A percentile compares a stretch with the other conserved stretches of the same genome.
Conservation (phyloP, 2,888 invertebrate genomes). For the Torymus aiolomorphi region DNA sequence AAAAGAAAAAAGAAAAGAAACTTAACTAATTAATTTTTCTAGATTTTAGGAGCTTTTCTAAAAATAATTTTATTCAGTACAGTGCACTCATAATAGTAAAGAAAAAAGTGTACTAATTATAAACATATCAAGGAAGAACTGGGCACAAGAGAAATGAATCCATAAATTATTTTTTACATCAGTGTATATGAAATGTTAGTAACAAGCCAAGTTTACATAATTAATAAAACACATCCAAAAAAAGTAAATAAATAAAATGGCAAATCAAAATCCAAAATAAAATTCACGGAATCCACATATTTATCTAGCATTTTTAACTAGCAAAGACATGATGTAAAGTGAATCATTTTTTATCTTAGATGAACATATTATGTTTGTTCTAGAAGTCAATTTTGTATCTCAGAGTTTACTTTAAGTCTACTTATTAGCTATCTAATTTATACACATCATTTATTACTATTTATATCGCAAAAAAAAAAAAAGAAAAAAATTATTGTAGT, state of each 20-base stretch:
- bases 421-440: no score
- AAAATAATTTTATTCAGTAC: no score
- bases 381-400: slow-evolving; percentile 12
- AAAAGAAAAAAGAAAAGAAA: no score
- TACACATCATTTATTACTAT: no score
- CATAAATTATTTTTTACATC: not conserved
- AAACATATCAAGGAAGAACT: no score
- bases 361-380: slow-evolving; percentile 20
- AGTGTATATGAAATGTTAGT: slow-evolving; percentile 19
- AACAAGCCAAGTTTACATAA: slow-evolving; percentile 20
- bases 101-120: no score
- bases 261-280: not conserved
- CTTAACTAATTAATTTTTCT: not conserved
- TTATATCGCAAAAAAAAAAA: no score
- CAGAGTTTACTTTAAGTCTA: not conserved
- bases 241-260: not conserved
- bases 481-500: no score
- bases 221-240: not conserved
- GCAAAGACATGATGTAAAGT: not conserved
- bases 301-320: not conserved
- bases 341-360: slow-evolving; percentile 8
- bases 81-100: no score
- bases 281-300: not conserved
- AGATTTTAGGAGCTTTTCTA: not conserved
- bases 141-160: slow-evolving; percentile 28